Percentiles rank a stretch among this genome's conserved stretches.
Conservation (phyloP, 2,797 vertebrate genomes). For the Halcyon badia region DNA sequence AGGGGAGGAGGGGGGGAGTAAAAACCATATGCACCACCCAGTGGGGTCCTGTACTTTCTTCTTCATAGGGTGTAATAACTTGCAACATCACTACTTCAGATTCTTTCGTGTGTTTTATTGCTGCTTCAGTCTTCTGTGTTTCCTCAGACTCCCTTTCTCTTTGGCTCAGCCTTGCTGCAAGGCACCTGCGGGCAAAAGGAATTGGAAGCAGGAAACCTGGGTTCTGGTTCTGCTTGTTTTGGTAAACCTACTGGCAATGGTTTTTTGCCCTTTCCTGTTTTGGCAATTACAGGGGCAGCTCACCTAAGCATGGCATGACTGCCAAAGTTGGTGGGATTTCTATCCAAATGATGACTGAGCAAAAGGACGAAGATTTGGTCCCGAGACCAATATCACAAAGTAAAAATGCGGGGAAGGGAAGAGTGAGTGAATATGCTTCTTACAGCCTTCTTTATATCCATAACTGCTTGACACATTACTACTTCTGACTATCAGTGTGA, state of each 20-base stretch:
- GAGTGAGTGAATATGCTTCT: neutral
- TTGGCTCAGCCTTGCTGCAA: neutral
- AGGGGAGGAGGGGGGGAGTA: accelerated
- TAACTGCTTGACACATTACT: neutral
- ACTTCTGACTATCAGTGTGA: neutral
- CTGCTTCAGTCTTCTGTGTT: accelerated
- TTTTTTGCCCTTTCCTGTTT: neutral
- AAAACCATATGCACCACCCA: neutral
- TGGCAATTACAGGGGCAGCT: neutral
- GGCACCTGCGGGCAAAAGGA: neutral
- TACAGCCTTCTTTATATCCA: neutral
- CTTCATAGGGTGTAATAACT: neutral
- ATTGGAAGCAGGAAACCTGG: neutral
- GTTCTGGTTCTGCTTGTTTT: neutral
- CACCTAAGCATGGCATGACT: accelerated
- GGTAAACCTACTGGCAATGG: neutral
- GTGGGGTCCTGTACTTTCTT: neutral
- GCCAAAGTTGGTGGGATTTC: neutral
- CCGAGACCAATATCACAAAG: accelerated
- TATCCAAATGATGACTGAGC: neutral
- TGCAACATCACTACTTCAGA: neutral
- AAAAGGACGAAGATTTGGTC: neutral
- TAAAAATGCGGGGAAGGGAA: neutral
- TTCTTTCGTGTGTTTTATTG: neutral
- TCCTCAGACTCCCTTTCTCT: neutral